Base-by-base conservation (phyloP, 2,797 vertebrate species). In the Phataginus tetradactyla region DNA sequence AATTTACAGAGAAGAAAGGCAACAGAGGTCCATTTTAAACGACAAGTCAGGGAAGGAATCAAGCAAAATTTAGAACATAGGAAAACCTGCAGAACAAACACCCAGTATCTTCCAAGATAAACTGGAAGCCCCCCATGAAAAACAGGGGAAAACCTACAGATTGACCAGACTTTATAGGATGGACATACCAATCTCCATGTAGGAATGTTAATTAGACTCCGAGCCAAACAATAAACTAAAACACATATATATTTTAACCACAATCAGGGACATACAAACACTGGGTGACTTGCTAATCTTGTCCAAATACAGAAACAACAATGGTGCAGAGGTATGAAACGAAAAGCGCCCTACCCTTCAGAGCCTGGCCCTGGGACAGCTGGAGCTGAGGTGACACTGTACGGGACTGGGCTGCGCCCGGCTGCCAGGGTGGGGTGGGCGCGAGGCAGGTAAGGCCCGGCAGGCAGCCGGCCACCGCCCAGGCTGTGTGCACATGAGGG, bases 401-500 rank as follows among this genome's bases (percentile, higher is more conserved):
- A 49, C 17, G 32, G 53, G 78, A 51, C 61, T 51, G 45, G 45
- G 45, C 45, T 45, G 45, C 45, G 12, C 45, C 45, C 10, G 45
- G 45, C 45, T 45, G 45, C 45, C 45, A 45, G 10, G 45, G 45
- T 45, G 11, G 45, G 45, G 45, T 45, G 45, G 45, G 45, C 45
- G 1, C 45, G 10, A 61, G n/a, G 15, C 23, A 10, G 71, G 5
- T 5, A 20, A 29, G 4, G 39, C n/a, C 4, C 1, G 2, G 45
- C 18, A 1, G 4, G 5, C 2, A 17, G 2, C n/a, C 12, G 0
- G 25, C 4, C 45, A 23, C 59, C 9, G 32, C 18, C 49, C 18
- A 17, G 3, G n/a, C 0, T 3, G 2, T 0, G 4, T 34, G n/a
- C 1, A 7, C 20, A 1, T 3, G 2, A 10, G 37, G 42, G 51